Conservation (phyloP, 64 coral and sea anemone genomes). For the Actinia equina region DNA sequence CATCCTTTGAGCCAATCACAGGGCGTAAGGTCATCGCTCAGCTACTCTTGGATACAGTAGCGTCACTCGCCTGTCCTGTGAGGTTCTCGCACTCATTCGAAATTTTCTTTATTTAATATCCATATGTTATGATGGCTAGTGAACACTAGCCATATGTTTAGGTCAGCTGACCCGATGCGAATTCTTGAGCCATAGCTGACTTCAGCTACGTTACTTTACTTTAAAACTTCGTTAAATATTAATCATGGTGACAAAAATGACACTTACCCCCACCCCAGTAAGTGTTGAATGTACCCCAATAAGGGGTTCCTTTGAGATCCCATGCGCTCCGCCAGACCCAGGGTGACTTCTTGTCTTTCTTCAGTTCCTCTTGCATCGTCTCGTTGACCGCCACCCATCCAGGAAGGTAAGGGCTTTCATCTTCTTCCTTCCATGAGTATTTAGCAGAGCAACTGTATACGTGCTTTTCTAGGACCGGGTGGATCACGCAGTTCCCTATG, state of each 20-base stretch:
- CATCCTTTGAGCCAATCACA: too few species aligned
- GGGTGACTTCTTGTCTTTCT: slow-evolving; percentile 36
- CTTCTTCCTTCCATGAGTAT: slow-evolving; percentile 60
- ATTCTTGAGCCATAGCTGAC: neutral
- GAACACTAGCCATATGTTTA: too few species aligned
- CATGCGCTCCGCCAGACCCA: slow-evolving; percentile 75
- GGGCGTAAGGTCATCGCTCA: too few species aligned
- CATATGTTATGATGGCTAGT: too few species aligned
- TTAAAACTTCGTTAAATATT: neutral
- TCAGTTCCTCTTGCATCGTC: slow-evolving; percentile 22
- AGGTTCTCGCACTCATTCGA: too few species aligned
- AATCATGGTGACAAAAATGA: neutral
- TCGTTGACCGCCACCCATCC: slow-evolving; percentile 44
- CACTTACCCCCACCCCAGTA: slow-evolving; percentile 78
- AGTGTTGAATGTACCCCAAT: slow-evolving; percentile 56
- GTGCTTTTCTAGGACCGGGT: neutral
- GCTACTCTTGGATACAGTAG: too few species aligned
- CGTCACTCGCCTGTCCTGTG: too few species aligned
- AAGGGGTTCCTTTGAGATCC: slow-evolving; percentile 59
- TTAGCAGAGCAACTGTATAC: slow-evolving; percentile 15
- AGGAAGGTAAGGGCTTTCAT: slow-evolving; percentile 21
- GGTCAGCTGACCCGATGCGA: too few species aligned
- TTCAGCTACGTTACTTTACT: neutral
- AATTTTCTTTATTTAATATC: too few species aligned
- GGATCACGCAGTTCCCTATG: neutral